phyloP scores from a whole-genome alignment of 2,888 invertebrate species.

The Hypolimnas misippus region DNA sequence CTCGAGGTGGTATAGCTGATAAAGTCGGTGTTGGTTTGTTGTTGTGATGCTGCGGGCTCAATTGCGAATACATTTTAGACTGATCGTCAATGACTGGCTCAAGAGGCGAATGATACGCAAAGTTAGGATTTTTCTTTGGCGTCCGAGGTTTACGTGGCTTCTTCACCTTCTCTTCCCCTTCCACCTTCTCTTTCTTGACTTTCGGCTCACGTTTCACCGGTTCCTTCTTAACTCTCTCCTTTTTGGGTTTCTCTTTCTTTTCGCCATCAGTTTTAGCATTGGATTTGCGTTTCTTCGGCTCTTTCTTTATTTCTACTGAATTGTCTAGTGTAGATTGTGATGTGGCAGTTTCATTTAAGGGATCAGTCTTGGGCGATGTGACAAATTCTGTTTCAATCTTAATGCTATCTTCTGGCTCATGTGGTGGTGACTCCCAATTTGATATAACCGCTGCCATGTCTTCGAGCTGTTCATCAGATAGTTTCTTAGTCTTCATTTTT shows the following conservation, averaged over 20 bases:
- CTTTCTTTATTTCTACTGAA: slow-evolving; percentile 51
- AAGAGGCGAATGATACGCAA: slow-evolving; percentile 60
- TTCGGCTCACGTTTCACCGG: slow-evolving; percentile 46
- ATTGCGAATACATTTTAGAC: slow-evolving; percentile 44
- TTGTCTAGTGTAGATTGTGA: slow-evolving; percentile 15
- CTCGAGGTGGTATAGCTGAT: slow-evolving; percentile 11
- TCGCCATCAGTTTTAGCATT: slow-evolving; percentile 48
- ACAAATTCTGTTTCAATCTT: slow-evolving; percentile 48
- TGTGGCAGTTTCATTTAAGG: slow-evolving; percentile 32
- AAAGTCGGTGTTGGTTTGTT: slow-evolving; percentile 21
- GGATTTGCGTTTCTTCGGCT: slow-evolving; percentile 64
- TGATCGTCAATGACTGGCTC: slow-evolving; percentile 58
- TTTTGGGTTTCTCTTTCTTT: slow-evolving; percentile 53
- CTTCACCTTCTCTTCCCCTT: slow-evolving; percentile 56
- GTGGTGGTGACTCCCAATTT: slow-evolving; percentile 71
- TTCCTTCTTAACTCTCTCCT: slow-evolving; percentile 49
- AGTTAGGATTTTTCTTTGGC: slow-evolving; percentile 56
- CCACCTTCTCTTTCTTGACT: slow-evolving; percentile 45
- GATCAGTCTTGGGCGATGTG: slow-evolving; percentile 35
- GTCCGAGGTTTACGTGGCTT: slow-evolving; percentile 67
- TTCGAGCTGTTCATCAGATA: slow-evolving; percentile 65
- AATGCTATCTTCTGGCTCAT: slow-evolving; percentile 49
- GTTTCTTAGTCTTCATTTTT: slow-evolving; percentile 45
- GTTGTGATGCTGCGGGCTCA: neutral
- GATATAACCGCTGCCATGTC: slow-evolving; percentile 66